A percentile compares a stretch with the other conserved stretches of the same genome.
These are phyloP conservation scores for Parascotia fuliginaria DNA, from an alignment of 2,888 invertebrate genomes.

Conservation along the genomic window DNA sequence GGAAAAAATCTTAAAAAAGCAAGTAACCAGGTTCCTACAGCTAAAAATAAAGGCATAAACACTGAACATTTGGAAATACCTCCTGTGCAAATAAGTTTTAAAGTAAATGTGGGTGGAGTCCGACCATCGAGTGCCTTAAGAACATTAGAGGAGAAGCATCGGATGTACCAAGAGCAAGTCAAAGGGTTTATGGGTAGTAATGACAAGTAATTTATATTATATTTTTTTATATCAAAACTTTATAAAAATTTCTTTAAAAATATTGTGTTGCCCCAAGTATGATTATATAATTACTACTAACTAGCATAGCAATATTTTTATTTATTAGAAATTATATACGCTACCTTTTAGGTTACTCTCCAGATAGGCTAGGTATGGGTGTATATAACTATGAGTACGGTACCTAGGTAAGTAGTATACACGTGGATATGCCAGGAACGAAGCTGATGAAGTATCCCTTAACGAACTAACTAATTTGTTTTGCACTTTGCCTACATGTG, in stretches of 20 bases:
- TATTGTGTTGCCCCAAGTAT: no score
- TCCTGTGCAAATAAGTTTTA: conserved; percentile 73
- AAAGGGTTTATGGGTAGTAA: conserved; percentile 61
- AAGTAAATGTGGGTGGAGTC: conserved; percentile 67
- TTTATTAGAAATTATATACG: no score
- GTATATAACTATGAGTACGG: no score
- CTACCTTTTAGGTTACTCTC: no score
- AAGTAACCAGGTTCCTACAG: conserved; percentile 13
- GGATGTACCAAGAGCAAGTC: conserved; percentile 75
- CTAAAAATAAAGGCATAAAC: conserved; percentile 53
- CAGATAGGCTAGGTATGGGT: no score
- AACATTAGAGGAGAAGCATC: conserved; percentile 75
- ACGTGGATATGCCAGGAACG: no score
- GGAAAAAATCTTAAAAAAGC: conserved; percentile 5
- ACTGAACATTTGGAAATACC: conserved; percentile 49
- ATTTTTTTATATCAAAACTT: conserved; percentile 11
- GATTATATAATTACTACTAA: no score
- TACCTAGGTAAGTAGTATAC: no score
- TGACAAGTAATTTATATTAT: conserved; percentile 27
- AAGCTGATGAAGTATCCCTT: no score
- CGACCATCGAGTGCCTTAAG: conserved; percentile 66
- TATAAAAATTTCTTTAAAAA: neutral
- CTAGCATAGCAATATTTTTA: no score
- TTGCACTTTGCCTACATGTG: no score
- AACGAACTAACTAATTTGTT: no score